These are phyloP conservation scores for Platycheirus albimanus DNA, from an alignment of 2,888 invertebrate genomes.

Conservation along the genomic window DNA sequence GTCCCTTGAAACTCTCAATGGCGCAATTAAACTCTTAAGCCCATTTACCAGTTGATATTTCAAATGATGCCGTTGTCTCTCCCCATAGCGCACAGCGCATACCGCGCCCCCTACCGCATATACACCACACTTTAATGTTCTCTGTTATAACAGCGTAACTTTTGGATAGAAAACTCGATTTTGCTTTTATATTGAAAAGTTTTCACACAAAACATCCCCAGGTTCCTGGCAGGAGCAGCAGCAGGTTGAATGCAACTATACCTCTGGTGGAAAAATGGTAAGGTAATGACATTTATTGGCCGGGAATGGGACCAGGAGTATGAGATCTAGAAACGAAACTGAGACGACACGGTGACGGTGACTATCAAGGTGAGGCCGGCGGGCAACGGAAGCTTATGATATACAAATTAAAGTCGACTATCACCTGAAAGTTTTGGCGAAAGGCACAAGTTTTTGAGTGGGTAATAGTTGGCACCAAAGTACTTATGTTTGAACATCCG, in stretches of 20 bases:
- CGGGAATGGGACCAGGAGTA: too few species aligned
- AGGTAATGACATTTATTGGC: slow-evolving; percentile 69
- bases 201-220: slow-evolving; percentile 60
- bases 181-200: slow-evolving; percentile 47
- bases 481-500: slow-evolving; percentile 16
- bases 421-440: slow-evolving; percentile 63
- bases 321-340: too few species aligned
- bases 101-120: too few species aligned
- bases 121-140: neutral
- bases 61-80: slow-evolving; percentile 60
- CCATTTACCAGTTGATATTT: slow-evolving; percentile 73
- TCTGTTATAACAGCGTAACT: slow-evolving; percentile 34
- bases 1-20: slow-evolving; percentile 63
- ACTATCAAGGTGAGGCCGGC: too few species aligned
- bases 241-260: slow-evolving; percentile 17
- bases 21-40: slow-evolving; percentile 73
- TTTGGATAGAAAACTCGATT: slow-evolving; percentile 47
- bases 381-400: slow-evolving; percentile 67
- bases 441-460: slow-evolving; percentile 46
- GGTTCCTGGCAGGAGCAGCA: too few species aligned
- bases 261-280: neutral
- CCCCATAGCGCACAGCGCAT: neutral
- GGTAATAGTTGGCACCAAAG: slow-evolving; percentile 45
- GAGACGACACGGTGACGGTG: too few species aligned
- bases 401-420: slow-evolving; percentile 69